phyloP scores from a whole-genome alignment of 2,888 invertebrate species.

The Oscheius sp. region DNA sequence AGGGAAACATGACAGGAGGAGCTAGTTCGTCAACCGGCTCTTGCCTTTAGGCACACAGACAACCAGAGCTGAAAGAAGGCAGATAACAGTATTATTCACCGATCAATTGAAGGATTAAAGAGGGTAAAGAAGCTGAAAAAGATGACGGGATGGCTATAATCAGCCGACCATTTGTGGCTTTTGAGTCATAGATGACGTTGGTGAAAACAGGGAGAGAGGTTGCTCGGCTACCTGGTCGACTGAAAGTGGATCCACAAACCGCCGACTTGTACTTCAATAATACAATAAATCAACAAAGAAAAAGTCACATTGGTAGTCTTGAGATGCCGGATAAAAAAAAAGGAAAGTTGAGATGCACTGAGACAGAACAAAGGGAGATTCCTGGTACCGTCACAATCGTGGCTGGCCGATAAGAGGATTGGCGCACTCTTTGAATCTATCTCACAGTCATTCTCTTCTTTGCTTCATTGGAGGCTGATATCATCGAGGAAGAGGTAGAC shows the following conservation, averaged over 20 bases:
- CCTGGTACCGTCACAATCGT: background rate
- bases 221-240: background rate
- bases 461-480: too few relatives aligned
- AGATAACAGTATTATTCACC: background rate
- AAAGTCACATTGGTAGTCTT: too few relatives aligned
- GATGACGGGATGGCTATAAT: too few relatives aligned
- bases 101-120: background rate
- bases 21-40: background rate
- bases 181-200: too few relatives aligned
- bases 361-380: background rate
- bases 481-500: too few relatives aligned
- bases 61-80: background rate
- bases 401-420: background rate
- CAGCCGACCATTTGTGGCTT: too few relatives aligned
- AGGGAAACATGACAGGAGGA: background rate
- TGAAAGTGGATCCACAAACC: background rate
- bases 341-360: background rate
- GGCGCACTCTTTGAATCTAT: background rate
- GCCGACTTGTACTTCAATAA: too few relatives aligned
- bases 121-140: background rate
- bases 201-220: background rate
- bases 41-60: conserved; percentile 11
- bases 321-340: background rate
- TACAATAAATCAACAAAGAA: too few relatives aligned
- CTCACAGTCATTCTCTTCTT: too few relatives aligned